A percentile compares a stretch with the other conserved stretches of the same genome.
Conservation (phyloP, 2,113 vertebrate genomes). For the Egretta garzetta region DNA sequence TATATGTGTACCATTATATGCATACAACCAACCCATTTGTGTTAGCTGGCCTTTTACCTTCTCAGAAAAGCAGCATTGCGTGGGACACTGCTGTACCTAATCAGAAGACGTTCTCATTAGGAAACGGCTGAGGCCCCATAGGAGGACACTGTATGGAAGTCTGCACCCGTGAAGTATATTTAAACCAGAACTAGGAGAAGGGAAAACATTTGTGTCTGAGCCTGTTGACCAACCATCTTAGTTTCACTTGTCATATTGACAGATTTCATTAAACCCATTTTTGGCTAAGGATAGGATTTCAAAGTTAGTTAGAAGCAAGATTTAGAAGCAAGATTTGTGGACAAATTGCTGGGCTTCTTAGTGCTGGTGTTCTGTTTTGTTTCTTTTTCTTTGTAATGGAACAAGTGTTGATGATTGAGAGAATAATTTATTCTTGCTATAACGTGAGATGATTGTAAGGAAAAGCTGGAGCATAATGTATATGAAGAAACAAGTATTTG, state of each 20-base stretch:
- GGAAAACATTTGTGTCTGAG: neutral
- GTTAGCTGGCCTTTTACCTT: neutral
- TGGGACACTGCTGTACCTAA: neutral
- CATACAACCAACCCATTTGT: neutral
- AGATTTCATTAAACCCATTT: neutral
- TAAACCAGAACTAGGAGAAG: neutral
- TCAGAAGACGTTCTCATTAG: neutral
- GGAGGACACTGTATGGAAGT: neutral
- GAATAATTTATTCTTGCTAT: neutral
- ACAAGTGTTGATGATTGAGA: neutral
- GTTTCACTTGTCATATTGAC: neutral
- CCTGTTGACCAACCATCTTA: neutral
- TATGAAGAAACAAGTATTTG: neutral
- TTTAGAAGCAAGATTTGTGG: neutral
- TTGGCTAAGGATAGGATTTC: neutral
- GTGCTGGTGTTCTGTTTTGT: neutral
- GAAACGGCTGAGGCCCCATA: neutral
- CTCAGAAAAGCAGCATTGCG: neutral
- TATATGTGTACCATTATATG: neutral
- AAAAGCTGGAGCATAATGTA: neutral
- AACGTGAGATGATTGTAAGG: neutral
- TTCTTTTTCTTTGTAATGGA: neutral
- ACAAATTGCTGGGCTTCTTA: neutral
- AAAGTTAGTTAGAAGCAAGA: neutral
- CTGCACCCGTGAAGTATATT: neutral